A percentile compares a stretch with the other conserved stretches of the same genome.
These are phyloP conservation scores for Orchesella flavescens DNA, from an alignment of 2,888 invertebrate species.

Conservation along the genomic window DNA sequence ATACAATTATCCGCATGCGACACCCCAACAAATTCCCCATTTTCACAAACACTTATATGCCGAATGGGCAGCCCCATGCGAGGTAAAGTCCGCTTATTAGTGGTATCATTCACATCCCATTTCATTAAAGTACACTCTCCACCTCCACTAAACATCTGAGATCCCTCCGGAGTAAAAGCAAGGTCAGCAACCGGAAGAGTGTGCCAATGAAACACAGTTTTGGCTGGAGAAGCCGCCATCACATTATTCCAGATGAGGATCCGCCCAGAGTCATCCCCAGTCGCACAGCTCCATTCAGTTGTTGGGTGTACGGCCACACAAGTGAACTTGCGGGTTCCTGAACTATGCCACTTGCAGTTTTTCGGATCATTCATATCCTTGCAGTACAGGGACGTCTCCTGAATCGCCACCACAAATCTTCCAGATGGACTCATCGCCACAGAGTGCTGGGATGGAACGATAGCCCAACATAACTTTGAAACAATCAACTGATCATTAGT, in stretches of 20 bases:
- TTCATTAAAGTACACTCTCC: constrained; percentile 85
- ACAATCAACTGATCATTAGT: background rate
- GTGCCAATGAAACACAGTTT: constrained; percentile 84
- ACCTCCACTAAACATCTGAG: constrained; percentile 84
- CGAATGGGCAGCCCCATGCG: constrained; percentile 81
- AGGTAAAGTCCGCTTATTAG: constrained; percentile 80
- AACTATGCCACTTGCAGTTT: constrained; percentile 58
- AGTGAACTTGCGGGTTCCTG: constrained; percentile 76
- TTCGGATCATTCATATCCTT: constrained; percentile 45
- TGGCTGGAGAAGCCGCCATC: constrained; percentile 72
- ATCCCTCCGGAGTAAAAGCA: constrained; percentile 79
- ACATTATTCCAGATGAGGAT: constrained; percentile 79
- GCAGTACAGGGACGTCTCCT: constrained; percentile 59
- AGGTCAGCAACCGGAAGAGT: constrained; percentile 81
- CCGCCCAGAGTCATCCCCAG: constrained; percentile 81
- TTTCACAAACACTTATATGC: constrained; percentile 79
- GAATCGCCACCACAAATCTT: constrained; percentile 67
- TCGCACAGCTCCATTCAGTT: constrained; percentile 79
- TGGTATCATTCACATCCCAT: constrained; percentile 79
- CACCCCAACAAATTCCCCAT: constrained; percentile 80
- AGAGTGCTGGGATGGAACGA: constrained; percentile 58
- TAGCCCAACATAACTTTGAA: constrained; percentile 56
- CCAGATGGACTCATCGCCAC: constrained; percentile 56
- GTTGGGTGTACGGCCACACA: constrained; percentile 81
- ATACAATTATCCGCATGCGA: constrained; percentile 82